Percentiles rank a stretch among this genome's conserved stretches.
These are phyloP conservation scores for Gallinago paraguaiae DNA, from an alignment of 2,113 vertebrate genomes.

Conservation along the genomic window DNA sequence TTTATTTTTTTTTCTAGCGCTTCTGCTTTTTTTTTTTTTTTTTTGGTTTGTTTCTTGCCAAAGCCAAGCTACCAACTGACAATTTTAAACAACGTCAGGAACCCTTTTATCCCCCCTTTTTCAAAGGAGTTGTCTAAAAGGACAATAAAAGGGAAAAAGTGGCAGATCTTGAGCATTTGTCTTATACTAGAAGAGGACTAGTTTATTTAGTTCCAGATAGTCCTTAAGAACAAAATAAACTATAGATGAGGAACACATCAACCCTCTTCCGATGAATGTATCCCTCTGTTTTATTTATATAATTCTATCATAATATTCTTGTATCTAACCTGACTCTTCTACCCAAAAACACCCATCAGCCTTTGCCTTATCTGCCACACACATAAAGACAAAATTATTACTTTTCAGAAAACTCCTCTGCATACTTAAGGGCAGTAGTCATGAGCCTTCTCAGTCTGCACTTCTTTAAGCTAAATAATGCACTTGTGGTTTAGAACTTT, in stretches of 20 bases:
- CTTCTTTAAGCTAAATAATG: background rate
- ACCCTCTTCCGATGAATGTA: background rate
- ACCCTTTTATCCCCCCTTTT: fast-evolving
- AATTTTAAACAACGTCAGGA: background rate
- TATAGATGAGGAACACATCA: background rate
- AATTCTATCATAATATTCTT: background rate
- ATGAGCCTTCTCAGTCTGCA: background rate
- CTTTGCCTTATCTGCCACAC: background rate
- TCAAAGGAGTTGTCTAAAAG: background rate
- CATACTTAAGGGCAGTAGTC: background rate
- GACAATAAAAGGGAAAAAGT: background rate
- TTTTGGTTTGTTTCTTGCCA: background rate
- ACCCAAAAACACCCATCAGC: background rate
- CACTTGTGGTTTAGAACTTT: background rate
- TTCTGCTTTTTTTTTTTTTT: background rate
- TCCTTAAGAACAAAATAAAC: too few relatives aligned
- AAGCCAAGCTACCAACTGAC: background rate
- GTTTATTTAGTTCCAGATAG: background rate
- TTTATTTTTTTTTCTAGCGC: background rate
- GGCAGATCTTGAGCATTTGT: background rate
- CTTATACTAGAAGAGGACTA: background rate
- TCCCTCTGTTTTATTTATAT: background rate
- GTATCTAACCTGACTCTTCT: background rate
- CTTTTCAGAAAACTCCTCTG: background rate
- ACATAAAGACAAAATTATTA: background rate